These are phyloP conservation scores for Drosophila nr. fundita DNA, from an alignment of 2,888 invertebrate species.

Conservation along the genomic window DNA sequence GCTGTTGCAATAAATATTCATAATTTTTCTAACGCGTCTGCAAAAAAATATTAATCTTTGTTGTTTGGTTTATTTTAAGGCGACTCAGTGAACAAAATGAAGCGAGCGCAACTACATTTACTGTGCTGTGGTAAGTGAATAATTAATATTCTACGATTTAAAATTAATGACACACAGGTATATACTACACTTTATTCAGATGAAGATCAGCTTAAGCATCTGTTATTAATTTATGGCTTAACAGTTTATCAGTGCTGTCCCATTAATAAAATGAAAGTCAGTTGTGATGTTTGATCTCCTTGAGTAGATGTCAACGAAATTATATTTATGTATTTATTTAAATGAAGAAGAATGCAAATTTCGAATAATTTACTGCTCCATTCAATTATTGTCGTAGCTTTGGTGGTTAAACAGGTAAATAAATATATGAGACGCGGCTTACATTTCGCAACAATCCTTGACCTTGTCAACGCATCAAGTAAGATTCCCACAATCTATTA, in stretches of 20 bases:
- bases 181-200: neutral
- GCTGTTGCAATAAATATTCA: slow-evolving; percentile 72
- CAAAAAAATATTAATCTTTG: slow-evolving; percentile 35
- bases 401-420: slow-evolving; percentile 1
- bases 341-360: slow-evolving; percentile 13
- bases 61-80: slow-evolving; percentile 66
- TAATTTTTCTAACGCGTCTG: slow-evolving; percentile 55
- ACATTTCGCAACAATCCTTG: slow-evolving; percentile 58
- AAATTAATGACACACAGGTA: neutral
- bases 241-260: neutral
- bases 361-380: slow-evolving; percentile 15
- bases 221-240: neutral
- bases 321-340: neutral
- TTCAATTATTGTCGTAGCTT: slow-evolving; percentile 17
- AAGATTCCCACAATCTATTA: slow-evolving; percentile 64
- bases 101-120: slow-evolving; percentile 58
- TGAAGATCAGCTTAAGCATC: no score
- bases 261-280: slow-evolving; percentile 9
- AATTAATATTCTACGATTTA: slow-evolving; percentile 1
- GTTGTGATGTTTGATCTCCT: neutral
- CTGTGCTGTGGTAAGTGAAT: slow-evolving; percentile 72
- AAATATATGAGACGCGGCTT: slow-evolving; percentile 18
- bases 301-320: slow-evolving; percentile 15
- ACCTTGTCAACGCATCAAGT: slow-evolving; percentile 62
- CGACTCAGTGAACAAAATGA: slow-evolving; percentile 75